Evolutionary conservation across 2,797 vertebrate genomes (phyloP), one percentile per base, ranked within the genome.

Genomic region (Dendrocincla tyrannina): DNA sequence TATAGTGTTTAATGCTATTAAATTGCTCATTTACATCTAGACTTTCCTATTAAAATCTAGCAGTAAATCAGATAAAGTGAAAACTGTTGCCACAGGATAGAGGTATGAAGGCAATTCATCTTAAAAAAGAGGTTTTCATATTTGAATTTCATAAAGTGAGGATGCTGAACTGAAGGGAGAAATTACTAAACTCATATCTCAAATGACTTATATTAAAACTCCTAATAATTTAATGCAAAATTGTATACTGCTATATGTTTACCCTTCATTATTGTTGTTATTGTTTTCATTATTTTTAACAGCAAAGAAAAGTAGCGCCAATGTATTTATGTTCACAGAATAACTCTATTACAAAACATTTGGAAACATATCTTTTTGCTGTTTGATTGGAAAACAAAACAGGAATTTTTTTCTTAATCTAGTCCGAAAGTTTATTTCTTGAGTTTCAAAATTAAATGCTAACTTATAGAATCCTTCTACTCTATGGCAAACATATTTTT

Each of bases 391-490:
- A 55, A 83, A 84, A 27, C 7, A 23, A 23, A 12, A 8, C 33
- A 58, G 12, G 9, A 77, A 75, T 55, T 13, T 19, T 62, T 75
- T 73, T 4, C 11, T 78, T 68, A 39, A 42, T 28, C 8, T 81
- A 72, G 2, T 17, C 9, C 24, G 72, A 59, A 53, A 42, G 7
- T 46, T 24, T 49, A 59, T 86, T 80, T 90, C 7, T 52, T 64
- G 4, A 22, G 1, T 42, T 84, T 91, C 10, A 83, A 67, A 88
- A 74, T 30, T 44, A 74, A 47, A 19, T 53, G 28, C 42, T 19
- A 52, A 73, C 1, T 67, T 67, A 27, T 0, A 1, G 0, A 30
- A 58, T 50, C 10, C 3, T 73, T 70, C n/a, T 81, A 7, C 10
- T 39, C 22, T 44, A 44, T 22, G 22, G 10, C 81, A 73, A 92